Evolutionary conservation across 2,797 vertebrate species (phyloP), one percentile per base, ranked within the genome.

Genomic region (Spinibarbus caldwelli): DNA sequence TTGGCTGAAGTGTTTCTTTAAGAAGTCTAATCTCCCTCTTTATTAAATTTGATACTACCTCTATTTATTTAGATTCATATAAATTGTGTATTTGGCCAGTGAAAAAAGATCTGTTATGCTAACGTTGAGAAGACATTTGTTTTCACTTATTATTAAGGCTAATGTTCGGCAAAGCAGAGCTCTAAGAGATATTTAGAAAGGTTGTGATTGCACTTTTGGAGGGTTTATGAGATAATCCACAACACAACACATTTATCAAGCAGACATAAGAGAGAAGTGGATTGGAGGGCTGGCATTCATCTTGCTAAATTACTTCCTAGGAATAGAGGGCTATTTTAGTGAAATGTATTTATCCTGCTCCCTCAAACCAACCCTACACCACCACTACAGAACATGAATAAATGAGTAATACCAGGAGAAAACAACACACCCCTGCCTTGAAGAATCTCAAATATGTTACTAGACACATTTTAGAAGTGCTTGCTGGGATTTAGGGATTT

Each of bases 191-290:
- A 79, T 84, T 86, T 14, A 43, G 12, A 82, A 70, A 70, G 49
- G 67, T 31, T 82, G 67, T 47, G 76, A 67, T 73, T 76, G n/a
- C 31, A 11, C 41, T 67, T 78, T 59, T 78, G 47, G 14, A 34
- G 52, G 31, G 26, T 82, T 80, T 80, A 83, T 79, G 62, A 59
- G 45, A 82, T 85, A 86, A 86, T 86, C 52, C 82, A 38, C n/a
- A 26, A 31, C 31, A 21, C 36, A 52, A 36, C 72, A 68, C 62
- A 85, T 89, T 86, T 43, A 78, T 87, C 76, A 89, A 49, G 23
- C 71, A 80, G 82, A 59, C 80, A 86, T 66, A 49, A 68, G 12
- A 38, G 47, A 86, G 43, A 71, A 45, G 38, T 72, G 62, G 49
- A 71, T 47, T 7, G 12, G 34, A 52, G 26, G 68, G 70, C 43